These are phyloP conservation scores for Cygnus atratus DNA, from an alignment of 2,113 vertebrate species.

Conservation along the genomic window DNA sequence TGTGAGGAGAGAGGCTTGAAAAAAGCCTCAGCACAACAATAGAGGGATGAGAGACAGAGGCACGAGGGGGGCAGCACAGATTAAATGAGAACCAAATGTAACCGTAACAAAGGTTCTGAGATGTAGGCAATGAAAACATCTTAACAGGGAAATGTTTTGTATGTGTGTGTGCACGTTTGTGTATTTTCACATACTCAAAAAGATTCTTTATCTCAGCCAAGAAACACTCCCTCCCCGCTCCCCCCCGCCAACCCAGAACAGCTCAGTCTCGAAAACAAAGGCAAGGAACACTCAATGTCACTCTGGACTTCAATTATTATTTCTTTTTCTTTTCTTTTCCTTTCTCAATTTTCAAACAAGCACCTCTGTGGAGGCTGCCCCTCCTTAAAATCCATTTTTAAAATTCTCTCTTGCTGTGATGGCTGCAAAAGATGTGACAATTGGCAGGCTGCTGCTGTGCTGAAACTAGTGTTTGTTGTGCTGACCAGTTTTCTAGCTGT, in stretches of 20 bases:
- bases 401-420: slow-evolving; percentile 28
- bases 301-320: background rate
- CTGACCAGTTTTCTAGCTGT: slow-evolving; percentile 11
- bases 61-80: background rate
- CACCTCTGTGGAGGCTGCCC: background rate
- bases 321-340: background rate
- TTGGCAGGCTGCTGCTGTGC: slow-evolving; percentile 9
- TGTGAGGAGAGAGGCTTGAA: background rate
- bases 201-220: background rate
- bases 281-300: background rate
- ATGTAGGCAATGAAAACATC: background rate
- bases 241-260: background rate
- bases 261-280: background rate
- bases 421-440: slow-evolving; percentile 34
- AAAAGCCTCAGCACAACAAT: slow-evolving; percentile 9
- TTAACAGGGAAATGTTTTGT: background rate
- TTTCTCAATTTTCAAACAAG: slow-evolving; percentile 21
- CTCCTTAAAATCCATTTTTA: slow-evolving; percentile 24
- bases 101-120: slow-evolving; percentile 13
- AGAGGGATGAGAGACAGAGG: background rate
- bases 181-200: background rate
- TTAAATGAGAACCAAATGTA: slow-evolving; percentile 60
- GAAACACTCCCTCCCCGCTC: background rate
- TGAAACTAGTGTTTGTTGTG: background rate
- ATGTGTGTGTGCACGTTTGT: background rate